These are phyloP conservation scores for Megalonaias nervosa DNA, from an alignment of 1,140 invertebrate species.

Conservation along the genomic window DNA sequence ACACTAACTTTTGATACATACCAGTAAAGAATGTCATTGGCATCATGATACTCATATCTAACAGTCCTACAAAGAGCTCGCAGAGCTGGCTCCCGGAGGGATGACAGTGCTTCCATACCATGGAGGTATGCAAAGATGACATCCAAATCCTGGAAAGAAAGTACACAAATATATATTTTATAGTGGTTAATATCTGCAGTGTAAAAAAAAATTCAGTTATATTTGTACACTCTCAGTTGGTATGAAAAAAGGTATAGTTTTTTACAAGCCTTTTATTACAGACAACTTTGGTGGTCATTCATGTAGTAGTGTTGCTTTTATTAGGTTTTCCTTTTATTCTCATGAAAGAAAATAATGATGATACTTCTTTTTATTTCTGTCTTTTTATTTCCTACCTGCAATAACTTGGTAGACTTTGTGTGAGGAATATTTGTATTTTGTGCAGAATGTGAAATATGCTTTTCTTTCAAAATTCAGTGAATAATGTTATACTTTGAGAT, in stretches of 20 bases:
- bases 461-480: no score
- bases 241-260: not conserved
- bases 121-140: slow-evolving; percentile 84
- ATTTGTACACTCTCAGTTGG: not conserved
- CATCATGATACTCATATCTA: slow-evolving; percentile 82
- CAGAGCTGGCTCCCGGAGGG: slow-evolving; percentile 81
- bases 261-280: not conserved
- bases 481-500: no score
- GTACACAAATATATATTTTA: not conserved
- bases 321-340: no score
- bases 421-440: no score
- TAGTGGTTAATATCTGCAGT: not conserved
- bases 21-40: slow-evolving; percentile 87
- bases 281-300: not conserved
- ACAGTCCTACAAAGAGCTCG: slow-evolving; percentile 81
- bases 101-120: slow-evolving; percentile 81
- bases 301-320: not conserved
- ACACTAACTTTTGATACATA: slow-evolving; percentile 73
- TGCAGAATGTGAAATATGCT: no score
- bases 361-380: no score
- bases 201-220: not conserved
- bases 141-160: slow-evolving; percentile 79
- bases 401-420: no score
- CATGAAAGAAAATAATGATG: no score
- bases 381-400: no score